Evolutionary conservation across 1,140 invertebrate species (phyloP), one percentile per base, ranked within the genome.

Genomic region (Trachelipus rathkii): DNA sequence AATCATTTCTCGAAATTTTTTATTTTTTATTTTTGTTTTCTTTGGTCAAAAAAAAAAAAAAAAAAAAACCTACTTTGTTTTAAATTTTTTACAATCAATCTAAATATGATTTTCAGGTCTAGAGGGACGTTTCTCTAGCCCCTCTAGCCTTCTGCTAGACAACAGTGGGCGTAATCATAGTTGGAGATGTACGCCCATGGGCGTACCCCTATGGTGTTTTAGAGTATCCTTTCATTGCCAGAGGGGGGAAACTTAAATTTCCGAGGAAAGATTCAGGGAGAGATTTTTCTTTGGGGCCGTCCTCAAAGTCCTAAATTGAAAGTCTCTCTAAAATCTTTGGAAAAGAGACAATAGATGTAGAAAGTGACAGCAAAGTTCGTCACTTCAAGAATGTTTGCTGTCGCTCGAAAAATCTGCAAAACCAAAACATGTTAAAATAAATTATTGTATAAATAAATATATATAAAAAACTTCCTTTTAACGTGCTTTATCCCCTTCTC

Each of bases 281-380:
- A 23, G 80, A 78, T 24, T 67, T 76, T 10, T 77, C 75, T 60
- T 74, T 81, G 10, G n/a, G n/a, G 80, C 77, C 13, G 72, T 78
- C n/a, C 77, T 46, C 15, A 81, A 45, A 4, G 84, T 77, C 23
- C 88, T 85, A 43, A 91, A n/a, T n/a, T 83, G 77, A 92, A 85
- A 0, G 91, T 92, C 79, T 88, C 89, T 13, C 91, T 87, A 82
- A 92, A 92, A 80, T 92, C 91, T 82, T 91, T 89, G 45, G 90
- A 91, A 83, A 92, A 92, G 69, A 92, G 84, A 79, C 90, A 92
- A 84, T 92, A 92, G 66, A 92, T 92, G 83, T 92, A 92, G 85
- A 92, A 92, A 5, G 91, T 92, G 67, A 92, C 88, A 53, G 91
- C 91, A 82, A 92, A 92, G 83, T 92, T 92, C 75, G 88, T 89